Percentiles rank a stretch among this genome's conserved stretches.
phyloP scores from a whole-genome alignment of 2,888 invertebrate genomes.

The Xylota segnis region DNA sequence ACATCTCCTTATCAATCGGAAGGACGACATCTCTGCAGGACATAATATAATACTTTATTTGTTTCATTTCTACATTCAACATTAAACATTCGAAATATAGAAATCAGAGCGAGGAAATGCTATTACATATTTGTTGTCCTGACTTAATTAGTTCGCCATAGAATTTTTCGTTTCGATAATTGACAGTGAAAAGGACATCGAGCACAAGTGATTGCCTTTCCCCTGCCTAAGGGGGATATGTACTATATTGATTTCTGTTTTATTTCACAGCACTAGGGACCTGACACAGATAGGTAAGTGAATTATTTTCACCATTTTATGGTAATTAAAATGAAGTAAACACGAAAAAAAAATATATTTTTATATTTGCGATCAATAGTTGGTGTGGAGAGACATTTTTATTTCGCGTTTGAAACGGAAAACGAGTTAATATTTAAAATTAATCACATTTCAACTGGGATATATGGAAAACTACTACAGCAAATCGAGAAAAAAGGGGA shows the following conservation, averaged over 20 bases:
- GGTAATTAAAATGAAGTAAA: slow-evolving; percentile 19
- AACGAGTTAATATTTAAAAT: slow-evolving; percentile 44
- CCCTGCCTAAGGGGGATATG: slow-evolving; percentile 15
- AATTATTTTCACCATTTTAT: slow-evolving; percentile 36
- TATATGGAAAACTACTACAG: slow-evolving; percentile 4
- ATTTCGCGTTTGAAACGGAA: slow-evolving; percentile 22
- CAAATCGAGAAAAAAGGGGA: slow-evolving; percentile 1
- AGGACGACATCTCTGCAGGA: slow-evolving; percentile 18
- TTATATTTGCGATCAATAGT: slow-evolving; percentile 27
- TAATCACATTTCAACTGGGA: slow-evolving; percentile 46
- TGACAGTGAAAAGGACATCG: slow-evolving; percentile 36
- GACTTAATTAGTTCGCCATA: slow-evolving; percentile 46
- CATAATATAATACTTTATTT: slow-evolving; percentile 39
- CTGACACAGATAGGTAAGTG: slow-evolving; percentile 21
- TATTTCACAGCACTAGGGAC: slow-evolving; percentile 20
- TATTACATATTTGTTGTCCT: slow-evolving; percentile 9
- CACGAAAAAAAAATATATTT: slow-evolving; percentile 1
- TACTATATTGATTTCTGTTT: slow-evolving; percentile 45
- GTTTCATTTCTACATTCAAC: no score
- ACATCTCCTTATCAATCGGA: slow-evolving; percentile 34
- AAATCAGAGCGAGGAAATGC: background rate
- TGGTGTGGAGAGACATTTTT: background rate
- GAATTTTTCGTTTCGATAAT: slow-evolving; percentile 3
- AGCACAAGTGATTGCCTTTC: slow-evolving; percentile 47
- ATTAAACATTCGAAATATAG: slow-evolving; percentile 14